Conservation (phyloP, 1,140 invertebrate genomes). For the Solen grandis region DNA sequence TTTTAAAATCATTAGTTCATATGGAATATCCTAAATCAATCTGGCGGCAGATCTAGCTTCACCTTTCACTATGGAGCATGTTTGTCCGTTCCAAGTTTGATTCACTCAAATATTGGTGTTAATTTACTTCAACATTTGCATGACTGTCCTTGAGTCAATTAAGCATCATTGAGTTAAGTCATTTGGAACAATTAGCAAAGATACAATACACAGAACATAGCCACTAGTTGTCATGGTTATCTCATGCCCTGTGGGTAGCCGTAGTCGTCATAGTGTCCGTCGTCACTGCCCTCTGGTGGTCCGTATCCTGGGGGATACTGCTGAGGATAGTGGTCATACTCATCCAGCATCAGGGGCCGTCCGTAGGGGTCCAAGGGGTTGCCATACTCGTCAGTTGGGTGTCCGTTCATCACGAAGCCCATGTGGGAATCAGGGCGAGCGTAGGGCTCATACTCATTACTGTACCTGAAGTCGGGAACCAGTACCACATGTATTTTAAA, state of each 20-base stretch:
- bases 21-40: no score
- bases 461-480: constrained; percentile 60
- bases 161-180: no score
- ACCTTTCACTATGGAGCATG: no score
- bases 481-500: not conserved
- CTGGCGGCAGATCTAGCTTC: no score
- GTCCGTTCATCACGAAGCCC: constrained; percentile 72
- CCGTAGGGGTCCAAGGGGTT: constrained; percentile 57
- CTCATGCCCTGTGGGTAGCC: constrained; percentile 27
- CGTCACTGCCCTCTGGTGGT: not conserved
- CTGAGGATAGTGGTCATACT: constrained; percentile 60
- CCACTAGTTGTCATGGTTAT: not conserved
- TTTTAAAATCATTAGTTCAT: no score
- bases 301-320: constrained; percentile 11
- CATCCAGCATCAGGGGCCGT: constrained; percentile 50
- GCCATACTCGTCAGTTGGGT: constrained; percentile 60
- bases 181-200: no score
- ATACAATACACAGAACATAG: no score
- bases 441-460: constrained; percentile 76
- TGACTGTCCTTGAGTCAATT: no score
- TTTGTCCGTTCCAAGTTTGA: no score
- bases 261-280: constrained; percentile 6
- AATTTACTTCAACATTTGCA: no score
- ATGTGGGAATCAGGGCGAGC: constrained; percentile 75
- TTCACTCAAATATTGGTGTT: no score